Evolutionary conservation across 1,140 invertebrate genomes (phyloP), one percentile per base, ranked within the genome.

Genomic region (Xylocopa sonorina): DNA sequence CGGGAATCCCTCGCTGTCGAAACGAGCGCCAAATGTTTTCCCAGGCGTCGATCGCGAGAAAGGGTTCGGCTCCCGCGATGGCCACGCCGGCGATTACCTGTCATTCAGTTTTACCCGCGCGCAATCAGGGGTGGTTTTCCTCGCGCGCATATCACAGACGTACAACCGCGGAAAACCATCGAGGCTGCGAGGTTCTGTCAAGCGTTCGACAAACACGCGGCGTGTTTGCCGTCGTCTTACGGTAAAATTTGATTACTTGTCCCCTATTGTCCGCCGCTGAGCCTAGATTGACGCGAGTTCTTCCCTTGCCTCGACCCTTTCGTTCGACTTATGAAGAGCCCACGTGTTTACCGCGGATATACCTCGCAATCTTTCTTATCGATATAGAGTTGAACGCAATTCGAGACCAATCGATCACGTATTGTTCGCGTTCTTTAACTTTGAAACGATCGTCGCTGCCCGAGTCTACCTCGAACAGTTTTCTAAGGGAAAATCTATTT

Each of bases 241-340:
- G 71, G 38, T 84, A 86, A 86, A 86, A 86, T 86, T 86, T 86
- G 83, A 86, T 85, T 86, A 86, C 84, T 85, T 60, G 64, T 72
- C 71, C 73, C 41, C 51, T 43, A 46, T 69, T 78, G 82, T 73
- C 58, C 53, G 73, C 16, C 62, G 69, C n/a, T 29, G 32, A 50
- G 51, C 53, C 71, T 79, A 27, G 80, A 81, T 85, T 79, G 83
- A 86, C 84, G 79, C 82, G 85, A 85, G 82, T n/a, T 86, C 79
- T 78, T 79, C 43, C 34, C 24, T 21, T 34, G 53, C 18, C 27
- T 38, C 53, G 29, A 18, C 4, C 41, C 53, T 21, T 64, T 43
- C 32, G 10, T 32, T 66, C 34, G 57, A 67, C 74, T 85, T 82
- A 76, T 79, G 63, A 85, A 82, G 81, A 81, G 74, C 55, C 34